A percentile compares a stretch with the other conserved stretches of the same genome.
Evolutionary conservation across 2,797 vertebrate species (phyloP).

Genomic region (Alcedo atthis): DNA sequence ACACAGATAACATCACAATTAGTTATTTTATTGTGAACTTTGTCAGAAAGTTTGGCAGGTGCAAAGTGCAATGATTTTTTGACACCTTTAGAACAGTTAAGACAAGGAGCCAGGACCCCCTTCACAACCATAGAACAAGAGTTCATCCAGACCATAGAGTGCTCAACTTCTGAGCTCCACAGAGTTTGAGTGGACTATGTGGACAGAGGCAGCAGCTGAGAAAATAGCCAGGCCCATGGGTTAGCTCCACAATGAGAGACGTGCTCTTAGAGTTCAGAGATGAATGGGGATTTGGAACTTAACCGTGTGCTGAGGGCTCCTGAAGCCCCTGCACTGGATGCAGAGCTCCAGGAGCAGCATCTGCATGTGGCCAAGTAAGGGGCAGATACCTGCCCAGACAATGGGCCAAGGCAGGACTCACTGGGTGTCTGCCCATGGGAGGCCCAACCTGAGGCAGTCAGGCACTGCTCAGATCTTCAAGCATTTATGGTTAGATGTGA

Average conservation of each 20-base stretch:
- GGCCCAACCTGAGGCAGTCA: neutral
- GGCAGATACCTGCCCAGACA: neutral
- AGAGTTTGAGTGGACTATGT: neutral
- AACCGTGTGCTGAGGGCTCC: neutral
- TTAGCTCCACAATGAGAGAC: fast-evolving
- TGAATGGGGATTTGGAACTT: neutral
- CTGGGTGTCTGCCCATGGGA: neutral
- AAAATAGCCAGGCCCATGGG: fast-evolving
- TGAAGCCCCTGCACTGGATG: neutral
- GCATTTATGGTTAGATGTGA: fast-evolving
- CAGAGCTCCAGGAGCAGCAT: neutral
- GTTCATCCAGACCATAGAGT: fast-evolving
- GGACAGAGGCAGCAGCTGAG: neutral
- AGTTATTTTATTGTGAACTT: neutral
- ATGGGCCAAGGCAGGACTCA: fast-evolving
- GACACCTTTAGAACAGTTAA: neutral
- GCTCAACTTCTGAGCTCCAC: neutral
- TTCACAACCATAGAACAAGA: neutral
- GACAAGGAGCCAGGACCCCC: neutral
- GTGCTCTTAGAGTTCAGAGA: fast-evolving
- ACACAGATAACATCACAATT: neutral
- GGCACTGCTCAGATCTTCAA: neutral
- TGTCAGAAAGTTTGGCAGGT: neutral
- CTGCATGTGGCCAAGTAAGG: fast-evolving
- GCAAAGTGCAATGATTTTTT: neutral